A percentile compares a stretch with the other conserved stretches of the same genome.
Evolutionary conservation across 2,113 vertebrate species (phyloP).

Genomic region (Zeus faber): DNA sequence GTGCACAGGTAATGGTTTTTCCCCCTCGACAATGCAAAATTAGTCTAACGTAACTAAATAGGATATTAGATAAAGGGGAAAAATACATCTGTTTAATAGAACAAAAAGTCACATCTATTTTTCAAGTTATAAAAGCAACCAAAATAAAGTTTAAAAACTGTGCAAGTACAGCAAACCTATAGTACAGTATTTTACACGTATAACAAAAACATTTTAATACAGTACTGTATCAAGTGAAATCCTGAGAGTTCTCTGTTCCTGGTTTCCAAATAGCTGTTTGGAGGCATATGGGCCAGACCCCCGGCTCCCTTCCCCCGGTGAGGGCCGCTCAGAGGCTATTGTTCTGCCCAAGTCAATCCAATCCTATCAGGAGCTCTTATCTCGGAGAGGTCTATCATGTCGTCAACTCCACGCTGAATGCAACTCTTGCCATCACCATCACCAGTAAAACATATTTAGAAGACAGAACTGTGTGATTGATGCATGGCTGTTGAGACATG

Average conservation of each 20-base stretch:
- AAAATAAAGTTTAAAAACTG: conserved; percentile 85
- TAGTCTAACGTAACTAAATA: conserved; percentile 61
- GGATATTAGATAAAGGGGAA: conserved; percentile 47
- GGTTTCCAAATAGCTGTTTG: conserved; percentile 61
- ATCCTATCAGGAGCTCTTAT: conserved; percentile 49
- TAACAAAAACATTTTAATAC: conserved; percentile 84
- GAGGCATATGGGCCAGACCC: conserved; percentile 44
- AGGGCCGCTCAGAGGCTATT: conserved; percentile 22
- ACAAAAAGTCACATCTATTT: conserved; percentile 66
- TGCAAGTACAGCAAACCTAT: conserved; percentile 99
- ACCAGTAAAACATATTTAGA: conserved; percentile 34
- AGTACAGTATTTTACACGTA: conserved; percentile 91
- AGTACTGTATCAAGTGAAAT: conserved; percentile 97
- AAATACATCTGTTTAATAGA: conserved; percentile 54
- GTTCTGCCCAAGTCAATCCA: conserved; percentile 30
- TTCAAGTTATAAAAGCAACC: conserved; percentile 82
- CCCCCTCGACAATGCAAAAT: conserved; percentile 53
- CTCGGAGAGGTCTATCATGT: conserved; percentile 56
- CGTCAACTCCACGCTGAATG: conserved; percentile 36
- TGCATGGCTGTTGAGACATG: conserved; percentile 42
- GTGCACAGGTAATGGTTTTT: conserved; percentile 33
- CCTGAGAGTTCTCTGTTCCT: conserved; percentile 88
- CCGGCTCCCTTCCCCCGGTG: conserved; percentile 21
- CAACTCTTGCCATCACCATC: conserved; percentile 18
- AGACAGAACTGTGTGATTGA: conserved; percentile 35